These are phyloP conservation scores for Oryzaephilus surinamensis DNA, from an alignment of 1,140 invertebrate genomes.

Conservation along the genomic window DNA sequence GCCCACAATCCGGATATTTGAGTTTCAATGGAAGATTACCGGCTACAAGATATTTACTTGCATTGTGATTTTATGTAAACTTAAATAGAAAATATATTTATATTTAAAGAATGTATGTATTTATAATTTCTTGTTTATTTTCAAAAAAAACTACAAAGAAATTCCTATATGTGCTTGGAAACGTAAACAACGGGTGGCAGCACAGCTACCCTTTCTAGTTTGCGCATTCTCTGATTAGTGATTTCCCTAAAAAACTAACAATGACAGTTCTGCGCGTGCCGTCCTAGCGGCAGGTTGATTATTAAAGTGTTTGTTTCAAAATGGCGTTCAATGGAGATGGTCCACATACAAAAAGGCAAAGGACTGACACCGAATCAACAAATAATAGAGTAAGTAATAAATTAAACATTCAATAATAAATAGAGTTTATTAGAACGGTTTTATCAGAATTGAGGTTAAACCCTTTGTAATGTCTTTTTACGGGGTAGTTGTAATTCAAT, in stretches of 20 bases:
- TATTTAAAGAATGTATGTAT: too few relatives aligned
- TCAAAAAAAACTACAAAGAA: too few relatives aligned
- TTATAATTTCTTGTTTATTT: too few relatives aligned
- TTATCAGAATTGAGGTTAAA: too few relatives aligned
- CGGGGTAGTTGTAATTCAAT: too few relatives aligned
- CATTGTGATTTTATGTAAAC: conserved; percentile 16
- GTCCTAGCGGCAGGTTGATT: conserved; percentile 18
- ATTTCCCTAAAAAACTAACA: conserved; percentile 8
- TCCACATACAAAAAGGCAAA: conserved; percentile 39
- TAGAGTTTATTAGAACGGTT: too few relatives aligned
- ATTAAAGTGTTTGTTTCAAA: conserved; percentile 32
- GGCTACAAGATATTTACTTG: conserved; percentile 29
- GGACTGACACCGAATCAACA: conserved; percentile 35
- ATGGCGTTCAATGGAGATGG: conserved; percentile 45
- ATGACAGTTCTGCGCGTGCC: conserved; percentile 19
- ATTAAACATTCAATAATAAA: not conserved
- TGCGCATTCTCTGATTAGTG: conserved; percentile 13
- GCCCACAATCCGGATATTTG: conserved; percentile 36
- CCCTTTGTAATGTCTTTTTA: too few relatives aligned
- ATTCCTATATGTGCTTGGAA: too few relatives aligned
- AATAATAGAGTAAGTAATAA: conserved; percentile 38
- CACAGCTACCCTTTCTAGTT: too few relatives aligned
- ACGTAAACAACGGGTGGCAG: conserved; percentile 6
- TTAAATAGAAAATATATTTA: too few relatives aligned
- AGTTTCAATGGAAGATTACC: conserved; percentile 30